Evolutionary conservation across 1,140 invertebrate genomes (phyloP).

Genomic region (Pararge aegeria): DNA sequence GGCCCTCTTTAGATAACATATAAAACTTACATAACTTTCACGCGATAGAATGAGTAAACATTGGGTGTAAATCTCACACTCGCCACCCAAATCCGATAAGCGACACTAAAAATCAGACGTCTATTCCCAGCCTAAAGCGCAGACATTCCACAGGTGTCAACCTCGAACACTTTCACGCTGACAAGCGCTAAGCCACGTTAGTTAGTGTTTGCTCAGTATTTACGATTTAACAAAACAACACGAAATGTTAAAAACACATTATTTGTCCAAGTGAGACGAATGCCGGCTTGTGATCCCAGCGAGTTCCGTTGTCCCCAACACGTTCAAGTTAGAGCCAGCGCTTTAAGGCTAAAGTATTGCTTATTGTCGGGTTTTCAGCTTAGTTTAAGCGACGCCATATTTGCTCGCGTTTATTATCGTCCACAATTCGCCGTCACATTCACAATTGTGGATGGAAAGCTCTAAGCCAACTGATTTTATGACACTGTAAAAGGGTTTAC

Average conservation of each 20-base stretch:
- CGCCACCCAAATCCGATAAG: too few relatives aligned
- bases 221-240: constrained; percentile 80
- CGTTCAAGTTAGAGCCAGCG: constrained; percentile 62
- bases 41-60: too few relatives aligned
- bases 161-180: constrained; percentile 58
- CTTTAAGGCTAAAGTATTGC: constrained; percentile 65
- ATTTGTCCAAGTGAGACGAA: constrained; percentile 76
- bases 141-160: constrained; percentile 56
- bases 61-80: too few relatives aligned
- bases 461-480: constrained; percentile 51
- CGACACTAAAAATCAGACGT: too few relatives aligned
- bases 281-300: constrained; percentile 70
- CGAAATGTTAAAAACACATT: constrained; percentile 79
- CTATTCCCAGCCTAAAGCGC: too few relatives aligned
- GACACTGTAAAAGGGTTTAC: constrained; percentile 52
- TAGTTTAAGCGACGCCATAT: constrained; percentile 49
- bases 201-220: constrained; percentile 74
- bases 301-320: constrained; percentile 69
- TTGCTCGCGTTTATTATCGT: constrained; percentile 69
- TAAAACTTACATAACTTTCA: too few relatives aligned
- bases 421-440: constrained; percentile 30
- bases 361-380: constrained; percentile 71
- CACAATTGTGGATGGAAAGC: constrained; percentile 48
- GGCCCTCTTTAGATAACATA: too few relatives aligned
- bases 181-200: constrained; percentile 46